Percentiles rank a stretch among this genome's conserved stretches.
These are phyloP conservation scores for Unio delphinus DNA, from an alignment of 2,888 invertebrate genomes.

Conservation along the genomic window DNA sequence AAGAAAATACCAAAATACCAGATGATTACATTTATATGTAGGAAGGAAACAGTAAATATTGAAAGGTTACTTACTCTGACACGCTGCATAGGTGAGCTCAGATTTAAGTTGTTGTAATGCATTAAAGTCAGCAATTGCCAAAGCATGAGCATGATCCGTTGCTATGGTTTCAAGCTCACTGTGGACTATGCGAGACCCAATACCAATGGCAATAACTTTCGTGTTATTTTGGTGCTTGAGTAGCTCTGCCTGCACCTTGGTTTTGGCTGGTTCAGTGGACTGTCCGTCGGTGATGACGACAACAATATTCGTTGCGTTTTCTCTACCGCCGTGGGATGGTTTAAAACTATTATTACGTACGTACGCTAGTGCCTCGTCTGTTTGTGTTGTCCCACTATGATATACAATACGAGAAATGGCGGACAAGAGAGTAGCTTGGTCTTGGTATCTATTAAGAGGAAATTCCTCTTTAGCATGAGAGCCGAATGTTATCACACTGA, in stretches of 20 bases:
- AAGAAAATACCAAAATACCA: too few species aligned
- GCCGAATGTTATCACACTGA: conserved; percentile 42
- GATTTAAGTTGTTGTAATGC: conserved; percentile 34
- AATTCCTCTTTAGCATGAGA: conserved; percentile 27
- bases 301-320: conserved; percentile 32
- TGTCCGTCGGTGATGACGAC: conserved; percentile 46
- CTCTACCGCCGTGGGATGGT: conserved; percentile 25
- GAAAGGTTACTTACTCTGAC: conserved; percentile 29
- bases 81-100: conserved; percentile 42
- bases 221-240: conserved; percentile 28
- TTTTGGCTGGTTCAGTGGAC: conserved; percentile 26
- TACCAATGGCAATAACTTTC: conserved; percentile 41
- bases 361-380: conserved; percentile 34
- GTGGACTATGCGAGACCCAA: conserved; percentile 32
- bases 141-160: conserved; percentile 38
- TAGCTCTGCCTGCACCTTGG: conserved; percentile 26
- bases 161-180: conserved; percentile 41
- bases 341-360: conserved; percentile 34
- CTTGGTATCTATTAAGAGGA: conserved; percentile 36
- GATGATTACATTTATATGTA: too few species aligned
- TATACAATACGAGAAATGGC: conserved; percentile 36
- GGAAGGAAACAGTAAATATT: too few species aligned
- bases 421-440: conserved; percentile 23
- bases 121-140: conserved; percentile 43
- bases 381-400: conserved; percentile 38